phyloP scores from a whole-genome alignment of 2,888 invertebrate genomes.

The Microplitis manilae region DNA sequence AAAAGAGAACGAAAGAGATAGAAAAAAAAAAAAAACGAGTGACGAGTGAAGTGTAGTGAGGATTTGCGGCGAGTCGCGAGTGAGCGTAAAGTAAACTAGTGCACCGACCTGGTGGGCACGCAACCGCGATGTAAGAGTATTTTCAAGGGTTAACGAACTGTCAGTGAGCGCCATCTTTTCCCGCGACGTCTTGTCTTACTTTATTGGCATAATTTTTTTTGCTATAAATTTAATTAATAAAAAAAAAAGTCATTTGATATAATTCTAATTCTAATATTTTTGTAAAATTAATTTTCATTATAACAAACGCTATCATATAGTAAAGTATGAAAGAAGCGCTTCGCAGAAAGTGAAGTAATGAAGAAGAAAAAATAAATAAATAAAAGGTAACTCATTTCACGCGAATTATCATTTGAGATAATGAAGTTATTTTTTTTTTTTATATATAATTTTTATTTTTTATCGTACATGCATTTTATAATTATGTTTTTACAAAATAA shows the following conservation, averaged over 20 bases:
- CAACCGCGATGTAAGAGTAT: conserved; percentile 67
- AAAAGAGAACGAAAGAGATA: conserved; percentile 23
- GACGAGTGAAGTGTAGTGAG: conserved; percentile 17
- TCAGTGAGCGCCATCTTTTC: conserved; percentile 46
- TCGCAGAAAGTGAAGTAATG: conserved; percentile 28
- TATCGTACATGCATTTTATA: no score
- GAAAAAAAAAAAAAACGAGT: conserved; percentile 2
- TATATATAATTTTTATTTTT: not conserved
- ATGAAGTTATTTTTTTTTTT: conserved; percentile 13
- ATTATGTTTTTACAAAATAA: not conserved
- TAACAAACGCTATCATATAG: not conserved
- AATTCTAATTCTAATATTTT: conserved; percentile 33
- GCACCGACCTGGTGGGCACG: conserved; percentile 64
- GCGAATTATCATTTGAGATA: conserved; percentile 15
- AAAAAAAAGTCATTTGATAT: not conserved
- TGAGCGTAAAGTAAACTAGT: conserved; percentile 65
- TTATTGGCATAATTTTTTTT: conserved; percentile 13
- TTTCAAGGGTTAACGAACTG: conserved; percentile 69
- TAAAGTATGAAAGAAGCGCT: not conserved
- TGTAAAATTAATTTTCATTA: conserved; percentile 1
- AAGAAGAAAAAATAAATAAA: conserved; percentile 15
- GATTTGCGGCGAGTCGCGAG: conserved; percentile 47
- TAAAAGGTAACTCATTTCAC: conserved; percentile 5
- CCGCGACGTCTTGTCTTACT: conserved; percentile 46
- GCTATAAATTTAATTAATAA: conserved; percentile 9